Base-by-base conservation (phyloP, 2,888 invertebrate species). In the Himalopsyche japonica region DNA sequence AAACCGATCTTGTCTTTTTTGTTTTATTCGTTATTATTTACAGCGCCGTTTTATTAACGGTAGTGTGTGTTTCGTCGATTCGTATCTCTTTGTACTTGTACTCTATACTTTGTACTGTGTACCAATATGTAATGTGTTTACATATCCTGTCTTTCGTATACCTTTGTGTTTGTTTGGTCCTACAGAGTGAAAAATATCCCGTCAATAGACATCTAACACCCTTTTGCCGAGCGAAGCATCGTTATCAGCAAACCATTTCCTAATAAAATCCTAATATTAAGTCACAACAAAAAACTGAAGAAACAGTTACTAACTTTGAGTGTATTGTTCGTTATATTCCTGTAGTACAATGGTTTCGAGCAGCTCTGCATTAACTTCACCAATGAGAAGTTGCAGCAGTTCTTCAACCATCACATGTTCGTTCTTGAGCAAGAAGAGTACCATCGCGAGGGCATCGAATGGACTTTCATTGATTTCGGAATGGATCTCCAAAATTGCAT, bases 391-490 rank as follows among this genome's bases (percentile, higher is more conserved):
- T 94, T 97, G 89, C 97, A 97, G 93, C 97, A 97, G 93, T 97
- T 97, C 94, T 97, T 97, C 95, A 97, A 97, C 92, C 97, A 97
- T 91, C 95, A 97, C 93, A 97, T 97, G 97, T 97, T 97, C 92
- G 96, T 97, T 88, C 94, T 97, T 90, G 97, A 97, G 93, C 97
- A 97, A 94, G 97, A 97, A 93, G 97, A 97, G 91, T 97, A 97
- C 93, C 95, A 96, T 91, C 94, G 95, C 88, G 97, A 97, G 93
- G 97, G 97, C 90, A 97, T 97, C 93, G 95, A 96, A 90, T 97
- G 97, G 97, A 95, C 95, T 89, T 97, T 97, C 93, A 97, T 97
- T 92, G 97, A 97, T 94, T 97, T 97, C 92, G 97, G 97, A 92
- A 96, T 97, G 95, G 97, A 97, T 92, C 94, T 97, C 90, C 95